Percentiles rank a stretch among this genome's conserved stretches.
Evolutionary conservation across 2,888 invertebrate genomes (phyloP).

Genomic region (Euplexia lucipara): DNA sequence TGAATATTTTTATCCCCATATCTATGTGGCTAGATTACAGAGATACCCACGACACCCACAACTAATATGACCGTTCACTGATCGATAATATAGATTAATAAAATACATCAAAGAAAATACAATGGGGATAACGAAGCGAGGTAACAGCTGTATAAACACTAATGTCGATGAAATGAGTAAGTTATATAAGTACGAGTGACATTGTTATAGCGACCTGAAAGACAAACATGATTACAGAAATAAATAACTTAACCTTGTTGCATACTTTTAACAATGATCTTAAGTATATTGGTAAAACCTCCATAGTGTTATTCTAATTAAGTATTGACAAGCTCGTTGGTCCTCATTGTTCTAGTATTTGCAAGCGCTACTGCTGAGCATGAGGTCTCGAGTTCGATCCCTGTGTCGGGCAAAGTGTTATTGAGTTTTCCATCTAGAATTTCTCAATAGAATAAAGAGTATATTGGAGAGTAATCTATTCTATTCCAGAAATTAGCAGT

Average conservation of each 20-base stretch:
- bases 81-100: slow-evolving; percentile 46
- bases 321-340: too few species aligned
- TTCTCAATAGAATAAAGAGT: too few species aligned
- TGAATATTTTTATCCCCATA: slow-evolving; percentile 69
- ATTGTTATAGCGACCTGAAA: slow-evolving; percentile 40
- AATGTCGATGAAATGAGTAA: slow-evolving; percentile 56
- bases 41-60: slow-evolving; percentile 46
- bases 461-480: too few species aligned
- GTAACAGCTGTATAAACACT: slow-evolving; percentile 75
- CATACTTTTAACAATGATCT: slow-evolving; percentile 3
- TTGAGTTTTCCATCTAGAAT: too few species aligned
- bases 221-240: slow-evolving; percentile 28
- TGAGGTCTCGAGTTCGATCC: too few species aligned
- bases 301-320: too few species aligned
- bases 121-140: slow-evolving; percentile 41
- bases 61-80: slow-evolving; percentile 56
- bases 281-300: background rate
- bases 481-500: too few species aligned
- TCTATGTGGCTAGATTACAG: slow-evolving; percentile 40
- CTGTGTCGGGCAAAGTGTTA: too few species aligned
- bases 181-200: slow-evolving; percentile 21
- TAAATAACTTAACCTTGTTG: slow-evolving; percentile 5
- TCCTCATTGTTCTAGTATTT: too few species aligned
- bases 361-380: too few species aligned
- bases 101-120: slow-evolving; percentile 62